Evolutionary conservation across 2,797 vertebrate genomes (phyloP).

Genomic region (Pangasius mekongensis): DNA sequence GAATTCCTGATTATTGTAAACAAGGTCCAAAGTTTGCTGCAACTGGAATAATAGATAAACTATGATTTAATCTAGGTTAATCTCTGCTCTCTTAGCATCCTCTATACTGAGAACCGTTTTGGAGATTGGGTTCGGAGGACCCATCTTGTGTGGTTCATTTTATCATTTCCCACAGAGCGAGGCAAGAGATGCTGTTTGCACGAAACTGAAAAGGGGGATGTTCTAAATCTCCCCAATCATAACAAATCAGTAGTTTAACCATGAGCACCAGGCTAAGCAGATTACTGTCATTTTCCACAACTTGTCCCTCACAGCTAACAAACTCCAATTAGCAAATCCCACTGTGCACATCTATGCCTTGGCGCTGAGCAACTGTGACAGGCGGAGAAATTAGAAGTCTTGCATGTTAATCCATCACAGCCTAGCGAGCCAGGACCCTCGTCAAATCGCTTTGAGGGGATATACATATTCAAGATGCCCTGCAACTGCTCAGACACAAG

Average conservation of each 20-base stretch:
- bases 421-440: conserved; percentile 74
- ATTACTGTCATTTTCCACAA: conserved; percentile 85
- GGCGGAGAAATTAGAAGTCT: conserved; percentile 79
- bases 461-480: conserved; percentile 70
- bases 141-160: conserved; percentile 65
- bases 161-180: conserved; percentile 70
- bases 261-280: conserved; percentile 78
- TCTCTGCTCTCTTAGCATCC: conserved; percentile 45
- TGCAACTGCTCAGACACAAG: conserved; percentile 58
- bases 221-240: conserved; percentile 77
- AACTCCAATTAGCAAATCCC: conserved; percentile 85
- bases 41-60: not conserved
- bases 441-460: conserved; percentile 69
- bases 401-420: conserved; percentile 77
- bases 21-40: not conserved
- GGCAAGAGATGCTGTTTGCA: conserved; percentile 67
- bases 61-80: not conserved
- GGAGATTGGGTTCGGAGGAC: conserved; percentile 61
- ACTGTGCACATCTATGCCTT: conserved; percentile 78
- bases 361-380: conserved; percentile 81
- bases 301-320: conserved; percentile 85
- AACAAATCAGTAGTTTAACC: conserved; percentile 78
- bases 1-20: not conserved
- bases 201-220: conserved; percentile 63
- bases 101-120: conserved; percentile 63